Evolutionary conservation across 2,888 invertebrate species (phyloP).

Genomic region (Oxyscelio sp.): DNA sequence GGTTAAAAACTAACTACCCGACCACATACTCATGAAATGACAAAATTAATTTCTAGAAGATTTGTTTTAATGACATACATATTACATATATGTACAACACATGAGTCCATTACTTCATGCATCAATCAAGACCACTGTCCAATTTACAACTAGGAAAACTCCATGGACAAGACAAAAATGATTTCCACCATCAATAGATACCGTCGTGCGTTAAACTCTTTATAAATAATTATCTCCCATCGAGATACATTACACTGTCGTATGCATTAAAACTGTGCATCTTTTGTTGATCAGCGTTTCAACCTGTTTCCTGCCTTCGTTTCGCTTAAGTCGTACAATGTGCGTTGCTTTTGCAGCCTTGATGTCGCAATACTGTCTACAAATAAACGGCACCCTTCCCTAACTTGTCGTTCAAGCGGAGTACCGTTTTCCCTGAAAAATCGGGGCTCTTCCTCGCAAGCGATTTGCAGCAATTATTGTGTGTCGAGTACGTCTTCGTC

Average conservation of each 20-base stretch:
- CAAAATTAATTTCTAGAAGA: no score
- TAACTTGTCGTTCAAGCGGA: constrained; percentile 1
- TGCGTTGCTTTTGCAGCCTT: constrained; percentile 12
- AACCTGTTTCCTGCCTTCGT: neutral
- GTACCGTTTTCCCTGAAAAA: neutral
- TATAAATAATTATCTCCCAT: constrained; percentile 23
- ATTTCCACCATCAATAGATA: no score
- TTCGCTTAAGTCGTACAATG: neutral
- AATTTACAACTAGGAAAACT: no score
- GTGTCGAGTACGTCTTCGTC: constrained; percentile 30
- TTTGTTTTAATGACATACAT: no score
- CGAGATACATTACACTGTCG: constrained; percentile 4
- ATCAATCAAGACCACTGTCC: no score
- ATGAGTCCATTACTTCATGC: no score
- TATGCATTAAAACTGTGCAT: constrained; percentile 14
- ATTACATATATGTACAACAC: no score
- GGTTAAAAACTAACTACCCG: no score
- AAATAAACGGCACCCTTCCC: neutral
- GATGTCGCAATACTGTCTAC: neutral
- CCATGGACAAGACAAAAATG: no score
- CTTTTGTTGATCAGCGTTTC: neutral
- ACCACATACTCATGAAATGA: no score
- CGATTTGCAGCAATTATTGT: constrained; percentile 45
- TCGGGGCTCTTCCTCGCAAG: neutral
- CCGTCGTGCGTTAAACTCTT: constrained; percentile 16